Conservation (phyloP, 2,888 invertebrate species). For the Calliopum simillimum region DNA sequence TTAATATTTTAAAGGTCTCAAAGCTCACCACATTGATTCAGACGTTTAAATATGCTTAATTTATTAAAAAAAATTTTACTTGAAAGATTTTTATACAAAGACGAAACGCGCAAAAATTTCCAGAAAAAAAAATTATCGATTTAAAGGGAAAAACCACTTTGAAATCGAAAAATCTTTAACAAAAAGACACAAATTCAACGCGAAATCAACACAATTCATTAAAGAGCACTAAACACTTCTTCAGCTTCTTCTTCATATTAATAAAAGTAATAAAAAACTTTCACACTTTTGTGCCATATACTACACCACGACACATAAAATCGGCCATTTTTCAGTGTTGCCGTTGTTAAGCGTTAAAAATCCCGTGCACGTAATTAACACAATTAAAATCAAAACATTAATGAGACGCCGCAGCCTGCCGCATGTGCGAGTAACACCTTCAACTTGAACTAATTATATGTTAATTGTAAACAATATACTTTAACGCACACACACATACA, state of each 20-base stretch:
- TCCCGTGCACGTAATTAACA: conserved; percentile 66
- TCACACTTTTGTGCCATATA: conserved; percentile 7
- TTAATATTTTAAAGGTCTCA: no score
- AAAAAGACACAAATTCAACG: no score
- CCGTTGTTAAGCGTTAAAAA: conserved; percentile 47
- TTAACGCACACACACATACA: not conserved
- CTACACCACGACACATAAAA: not conserved
- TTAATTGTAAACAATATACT: conserved; percentile 47
- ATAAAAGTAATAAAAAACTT: not conserved
- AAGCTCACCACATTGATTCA: no score
- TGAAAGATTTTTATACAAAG: no score
- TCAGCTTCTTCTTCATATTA: no score
- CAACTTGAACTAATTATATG: conserved; percentile 53
- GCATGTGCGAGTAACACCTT: conserved; percentile 46
- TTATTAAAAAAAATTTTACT: no score
- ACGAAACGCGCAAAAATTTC: conserved; percentile 10
- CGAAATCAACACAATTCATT: no score
- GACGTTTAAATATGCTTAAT: no score
- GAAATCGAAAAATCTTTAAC: no score
- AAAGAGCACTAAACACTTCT: no score
- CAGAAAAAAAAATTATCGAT: no score
- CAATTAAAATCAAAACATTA: conserved; percentile 67
- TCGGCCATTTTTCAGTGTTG: conserved; percentile 1
- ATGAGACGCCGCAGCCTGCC: conserved; percentile 44
- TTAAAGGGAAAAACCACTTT: no score